Conservation (phyloP, 2,113 vertebrate genomes). For the Carassius carassius region DNA sequence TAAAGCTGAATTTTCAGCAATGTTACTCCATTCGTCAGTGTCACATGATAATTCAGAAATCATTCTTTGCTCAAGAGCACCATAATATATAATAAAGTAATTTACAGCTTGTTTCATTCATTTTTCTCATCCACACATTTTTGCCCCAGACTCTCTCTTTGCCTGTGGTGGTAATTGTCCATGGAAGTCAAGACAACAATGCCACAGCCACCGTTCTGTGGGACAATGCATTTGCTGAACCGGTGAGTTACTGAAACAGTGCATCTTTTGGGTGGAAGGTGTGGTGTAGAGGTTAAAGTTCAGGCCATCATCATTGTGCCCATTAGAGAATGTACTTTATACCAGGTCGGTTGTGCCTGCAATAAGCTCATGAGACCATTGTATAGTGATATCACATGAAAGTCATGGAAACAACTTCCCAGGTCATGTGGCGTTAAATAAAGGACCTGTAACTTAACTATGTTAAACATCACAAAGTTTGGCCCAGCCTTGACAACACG, state of each 20-base stretch:
- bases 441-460: not conserved
- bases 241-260: slow-evolving; percentile 76
- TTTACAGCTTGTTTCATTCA: not conserved
- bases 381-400: not conserved
- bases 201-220: slow-evolving; percentile 96
- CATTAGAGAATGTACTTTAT: not conserved
- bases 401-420: not conserved
- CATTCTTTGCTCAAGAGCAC: no score
- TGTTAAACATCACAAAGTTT: not conserved
- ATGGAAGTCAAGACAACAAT: slow-evolving; percentile 97
- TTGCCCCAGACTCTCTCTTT: slow-evolving; percentile 87
- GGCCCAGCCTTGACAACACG: not conserved
- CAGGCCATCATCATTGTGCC: not conserved
- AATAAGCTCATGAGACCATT: not conserved
- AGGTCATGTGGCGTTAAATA: not conserved
- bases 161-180: slow-evolving; percentile 96
- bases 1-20: no score
- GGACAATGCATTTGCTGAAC: slow-evolving; percentile 97
- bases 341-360: not conserved
- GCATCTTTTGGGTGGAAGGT: not conserved
- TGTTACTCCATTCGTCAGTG: no score
- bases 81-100: not conserved
- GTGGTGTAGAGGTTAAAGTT: not conserved
- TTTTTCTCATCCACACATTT: slow-evolving; percentile 1
- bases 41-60: no score